Conservation (phyloP, 2,113 vertebrate genomes). For the Chauna torquata region DNA sequence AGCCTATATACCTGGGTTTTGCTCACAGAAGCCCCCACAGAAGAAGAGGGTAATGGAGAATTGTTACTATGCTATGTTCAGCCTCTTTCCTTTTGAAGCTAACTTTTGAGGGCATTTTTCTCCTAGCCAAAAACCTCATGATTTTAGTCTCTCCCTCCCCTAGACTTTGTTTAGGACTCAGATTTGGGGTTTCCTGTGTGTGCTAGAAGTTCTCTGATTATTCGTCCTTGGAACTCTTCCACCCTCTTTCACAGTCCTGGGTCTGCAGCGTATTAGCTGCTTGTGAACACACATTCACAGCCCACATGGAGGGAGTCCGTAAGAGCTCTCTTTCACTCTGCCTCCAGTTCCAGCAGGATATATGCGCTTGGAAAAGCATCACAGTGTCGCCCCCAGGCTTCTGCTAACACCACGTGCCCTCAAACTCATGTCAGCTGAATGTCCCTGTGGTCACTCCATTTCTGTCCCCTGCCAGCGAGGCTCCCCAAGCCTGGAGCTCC, state of each 20-base stretch:
- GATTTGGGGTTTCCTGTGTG: not conserved
- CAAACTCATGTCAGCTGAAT: not conserved
- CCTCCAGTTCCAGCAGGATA: not conserved
- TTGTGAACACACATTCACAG: not conserved
- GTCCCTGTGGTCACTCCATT: not conserved
- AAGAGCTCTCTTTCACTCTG: not conserved
- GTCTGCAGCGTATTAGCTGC: not conserved
- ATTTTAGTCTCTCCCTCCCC: not conserved
- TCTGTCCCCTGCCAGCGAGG: not conserved
- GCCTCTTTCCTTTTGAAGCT: not conserved
- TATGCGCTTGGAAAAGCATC: not conserved
- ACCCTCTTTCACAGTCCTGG: not conserved
- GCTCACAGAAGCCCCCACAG: not conserved
- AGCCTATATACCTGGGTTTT: not conserved
- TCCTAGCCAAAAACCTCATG: not conserved
- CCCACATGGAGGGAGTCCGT: not conserved
- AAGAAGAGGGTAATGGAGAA: not conserved
- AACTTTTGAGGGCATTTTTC: not conserved
- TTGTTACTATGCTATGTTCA: not conserved
- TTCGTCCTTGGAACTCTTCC: conserved; percentile 15
- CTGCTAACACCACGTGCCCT: not conserved
- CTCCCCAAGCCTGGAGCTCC: not conserved
- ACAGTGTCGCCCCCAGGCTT: not conserved
- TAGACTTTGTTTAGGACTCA: not conserved
- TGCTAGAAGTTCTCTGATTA: not conserved